Percentiles rank a stretch among this genome's conserved stretches.
Evolutionary conservation across 2,797 vertebrate species (phyloP).

Genomic region (Lemur catta): DNA sequence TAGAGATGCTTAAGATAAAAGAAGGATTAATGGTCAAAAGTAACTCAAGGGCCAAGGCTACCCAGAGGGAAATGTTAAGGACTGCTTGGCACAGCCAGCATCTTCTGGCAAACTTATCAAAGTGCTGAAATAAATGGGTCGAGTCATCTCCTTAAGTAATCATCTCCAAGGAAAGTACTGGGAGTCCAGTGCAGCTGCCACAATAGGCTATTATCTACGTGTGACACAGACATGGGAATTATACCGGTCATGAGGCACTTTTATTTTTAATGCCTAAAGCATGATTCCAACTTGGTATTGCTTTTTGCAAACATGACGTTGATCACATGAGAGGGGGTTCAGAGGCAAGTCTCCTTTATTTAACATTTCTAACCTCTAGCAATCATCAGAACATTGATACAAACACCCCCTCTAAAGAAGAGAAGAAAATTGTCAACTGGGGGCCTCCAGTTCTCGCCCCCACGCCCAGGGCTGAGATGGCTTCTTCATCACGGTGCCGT

Average conservation of each 20-base stretch:
- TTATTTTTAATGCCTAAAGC: conserved; percentile 69
- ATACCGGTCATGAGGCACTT: conserved; percentile 57
- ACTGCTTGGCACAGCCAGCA: conserved; percentile 73
- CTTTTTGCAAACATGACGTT: not conserved
- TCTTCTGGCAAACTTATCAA: conserved; percentile 81
- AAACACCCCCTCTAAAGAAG: not conserved
- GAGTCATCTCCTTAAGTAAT: conserved; percentile 81
- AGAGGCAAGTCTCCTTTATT: not conserved
- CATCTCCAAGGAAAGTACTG: conserved; percentile 77
- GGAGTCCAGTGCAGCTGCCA: conserved; percentile 63
- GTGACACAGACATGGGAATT: conserved; percentile 74
- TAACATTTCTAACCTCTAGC: not conserved
- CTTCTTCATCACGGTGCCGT: not conserved
- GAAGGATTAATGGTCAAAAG: conserved; percentile 79
- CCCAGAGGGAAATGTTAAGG: conserved; percentile 73
- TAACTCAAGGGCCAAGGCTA: conserved; percentile 72
- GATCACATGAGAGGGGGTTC: not conserved
- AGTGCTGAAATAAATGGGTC: conserved; percentile 79
- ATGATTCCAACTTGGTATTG: not conserved
- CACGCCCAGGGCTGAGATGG: too few species aligned
- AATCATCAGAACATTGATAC: not conserved
- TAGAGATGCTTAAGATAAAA: conserved; percentile 76
- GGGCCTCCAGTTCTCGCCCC: not conserved
- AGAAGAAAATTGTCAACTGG: not conserved
- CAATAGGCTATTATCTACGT: conserved; percentile 74